These are phyloP conservation scores for Holothuria scabra DNA, from an alignment of 53 echinoderm and acorn worm species.

Conservation along the genomic window DNA sequence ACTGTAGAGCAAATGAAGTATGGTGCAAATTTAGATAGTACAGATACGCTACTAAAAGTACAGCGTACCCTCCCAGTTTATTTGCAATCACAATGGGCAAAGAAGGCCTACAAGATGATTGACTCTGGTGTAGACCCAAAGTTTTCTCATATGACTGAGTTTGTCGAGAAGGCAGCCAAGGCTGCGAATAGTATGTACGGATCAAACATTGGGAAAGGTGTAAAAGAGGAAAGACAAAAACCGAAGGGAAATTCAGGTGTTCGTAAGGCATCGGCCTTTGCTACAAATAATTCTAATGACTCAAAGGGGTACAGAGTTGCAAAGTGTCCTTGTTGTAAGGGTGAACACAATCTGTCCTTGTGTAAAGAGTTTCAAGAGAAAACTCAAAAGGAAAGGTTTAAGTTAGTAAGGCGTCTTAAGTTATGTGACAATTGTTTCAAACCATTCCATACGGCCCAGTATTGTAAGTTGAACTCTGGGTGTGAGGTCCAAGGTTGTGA, in stretches of 20 bases:
- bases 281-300: too few relatives aligned
- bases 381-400: slow-evolving; percentile 38
- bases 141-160: slow-evolving; percentile 50
- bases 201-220: slow-evolving; percentile 34
- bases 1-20: slow-evolving; percentile 45
- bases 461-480: too few relatives aligned
- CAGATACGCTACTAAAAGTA: slow-evolving; percentile 47
- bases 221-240: neutral
- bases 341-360: too few relatives aligned
- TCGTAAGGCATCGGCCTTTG: too few relatives aligned
- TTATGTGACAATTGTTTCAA: too few relatives aligned
- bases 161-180: slow-evolving; percentile 45
- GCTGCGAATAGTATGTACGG: slow-evolving; percentile 53
- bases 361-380: too few relatives aligned
- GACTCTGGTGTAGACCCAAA: slow-evolving; percentile 15
- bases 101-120: slow-evolving; percentile 21
- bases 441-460: too few relatives aligned
- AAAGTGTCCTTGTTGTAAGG: too few relatives aligned
- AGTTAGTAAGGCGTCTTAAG: slow-evolving; percentile 24
- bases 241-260: too few relatives aligned
- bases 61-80: slow-evolving; percentile 34
- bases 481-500: too few relatives aligned
- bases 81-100: slow-evolving; percentile 46
- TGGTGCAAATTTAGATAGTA: slow-evolving; percentile 35
- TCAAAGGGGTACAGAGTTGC: too few relatives aligned